These are phyloP conservation scores for Ctena decussata DNA, from an alignment of 2,888 invertebrate genomes.

Conservation along the genomic window DNA sequence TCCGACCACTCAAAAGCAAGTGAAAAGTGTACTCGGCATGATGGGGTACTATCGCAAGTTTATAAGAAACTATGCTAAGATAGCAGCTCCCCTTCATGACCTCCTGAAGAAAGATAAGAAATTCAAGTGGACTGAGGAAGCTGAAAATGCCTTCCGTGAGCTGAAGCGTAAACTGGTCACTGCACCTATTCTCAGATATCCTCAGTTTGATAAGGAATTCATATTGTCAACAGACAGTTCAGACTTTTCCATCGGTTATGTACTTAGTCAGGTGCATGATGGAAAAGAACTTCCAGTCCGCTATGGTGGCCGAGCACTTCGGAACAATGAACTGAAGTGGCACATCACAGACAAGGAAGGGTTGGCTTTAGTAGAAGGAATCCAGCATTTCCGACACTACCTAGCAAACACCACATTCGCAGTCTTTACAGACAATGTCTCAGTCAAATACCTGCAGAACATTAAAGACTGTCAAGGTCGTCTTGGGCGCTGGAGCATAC, in stretches of 20 bases:
- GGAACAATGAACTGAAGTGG: slow-evolving; percentile 42
- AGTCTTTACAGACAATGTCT: slow-evolving; percentile 55
- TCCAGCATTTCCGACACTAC: slow-evolving; percentile 48
- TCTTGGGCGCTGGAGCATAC: slow-evolving; percentile 49
- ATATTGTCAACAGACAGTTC: slow-evolving; percentile 44
- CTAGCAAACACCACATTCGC: slow-evolving; percentile 44
- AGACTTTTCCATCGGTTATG: slow-evolving; percentile 37
- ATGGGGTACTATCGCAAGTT: slow-evolving; percentile 47
- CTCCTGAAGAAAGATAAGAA: slow-evolving; percentile 37
- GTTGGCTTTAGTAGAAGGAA: slow-evolving; percentile 60
- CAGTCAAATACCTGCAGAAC: slow-evolving; percentile 55
- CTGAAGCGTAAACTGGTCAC: slow-evolving; percentile 19
- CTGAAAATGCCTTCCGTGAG: slow-evolving; percentile 26
- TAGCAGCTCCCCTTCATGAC: slow-evolving; percentile 50
- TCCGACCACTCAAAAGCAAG: slow-evolving; percentile 28
- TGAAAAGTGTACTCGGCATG: slow-evolving; percentile 44
- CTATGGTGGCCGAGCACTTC: slow-evolving; percentile 53
- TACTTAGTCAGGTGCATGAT: slow-evolving; percentile 48
- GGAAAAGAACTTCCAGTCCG: slow-evolving; percentile 33
- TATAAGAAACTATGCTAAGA: slow-evolving; percentile 42
- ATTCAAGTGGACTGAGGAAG: slow-evolving; percentile 45
- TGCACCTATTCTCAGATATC: slow-evolving; percentile 47
- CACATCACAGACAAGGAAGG: slow-evolving; percentile 59
- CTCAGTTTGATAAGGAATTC: slow-evolving; percentile 41
- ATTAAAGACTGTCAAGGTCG: slow-evolving; percentile 51